Conservation (phyloP, 2,797 vertebrate species). For the Peromyscus aztecus region DNA sequence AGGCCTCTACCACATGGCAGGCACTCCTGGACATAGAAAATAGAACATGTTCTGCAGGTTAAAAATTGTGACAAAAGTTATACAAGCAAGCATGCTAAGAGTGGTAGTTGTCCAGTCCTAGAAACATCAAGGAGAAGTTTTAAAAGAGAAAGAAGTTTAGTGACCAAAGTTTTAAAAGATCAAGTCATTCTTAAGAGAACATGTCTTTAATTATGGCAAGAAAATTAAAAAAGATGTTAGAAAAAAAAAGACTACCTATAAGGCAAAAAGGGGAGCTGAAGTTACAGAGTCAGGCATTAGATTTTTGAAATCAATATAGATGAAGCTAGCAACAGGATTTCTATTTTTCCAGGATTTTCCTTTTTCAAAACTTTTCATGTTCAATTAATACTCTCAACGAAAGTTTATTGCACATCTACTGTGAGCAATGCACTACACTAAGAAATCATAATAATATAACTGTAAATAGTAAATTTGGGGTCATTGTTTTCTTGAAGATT, state of each 20-base stretch:
- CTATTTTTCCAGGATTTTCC: neutral
- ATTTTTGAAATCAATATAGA: neutral
- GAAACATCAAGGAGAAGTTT: neutral
- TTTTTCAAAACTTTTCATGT: slow-evolving; percentile 14
- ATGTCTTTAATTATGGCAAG: neutral
- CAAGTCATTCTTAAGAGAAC: neutral
- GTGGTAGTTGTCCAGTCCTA: neutral
- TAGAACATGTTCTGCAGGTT: neutral
- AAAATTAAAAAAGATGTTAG: neutral
- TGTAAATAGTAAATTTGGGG: neutral
- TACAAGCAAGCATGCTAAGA: neutral
- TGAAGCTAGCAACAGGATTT: neutral
- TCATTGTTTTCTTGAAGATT: neutral
- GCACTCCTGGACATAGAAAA: neutral
- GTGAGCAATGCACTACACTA: neutral
- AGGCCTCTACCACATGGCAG: neutral
- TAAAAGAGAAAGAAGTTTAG: neutral
- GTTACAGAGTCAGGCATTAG: neutral
- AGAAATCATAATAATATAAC: neutral
- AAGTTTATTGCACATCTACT: neutral
- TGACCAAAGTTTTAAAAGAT: neutral
- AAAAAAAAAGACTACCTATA: neutral
- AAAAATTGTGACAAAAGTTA: neutral
- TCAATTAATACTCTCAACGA: slow-evolving; percentile 20
- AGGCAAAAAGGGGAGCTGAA: neutral